Evolutionary conservation across 2,888 invertebrate species (phyloP), one percentile per base, ranked within the genome.

Genomic region (Notocelia uddmanniana): DNA sequence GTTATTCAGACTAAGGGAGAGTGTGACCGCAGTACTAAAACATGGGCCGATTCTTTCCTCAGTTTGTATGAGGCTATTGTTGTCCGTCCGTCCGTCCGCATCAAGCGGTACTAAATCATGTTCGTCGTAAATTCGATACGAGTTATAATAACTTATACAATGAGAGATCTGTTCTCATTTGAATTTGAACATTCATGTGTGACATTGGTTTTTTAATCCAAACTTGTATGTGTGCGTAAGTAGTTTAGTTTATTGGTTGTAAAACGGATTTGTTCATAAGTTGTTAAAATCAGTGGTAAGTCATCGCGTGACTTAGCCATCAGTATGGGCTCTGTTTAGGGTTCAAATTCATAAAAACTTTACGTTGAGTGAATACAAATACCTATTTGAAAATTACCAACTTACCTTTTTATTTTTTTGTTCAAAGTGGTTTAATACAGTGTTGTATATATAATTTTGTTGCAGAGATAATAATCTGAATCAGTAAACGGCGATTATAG

Each of bases 81-180:
- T 86, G 88, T 86, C 84, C 86, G 88, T 83, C 83, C 86, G 91
- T 91, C 91, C 89, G 88, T 90, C 90, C 89, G 89, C 91, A 91
- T 93, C 92, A 89, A 89, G 90, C 85, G 90, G 79, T 81, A 88
- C 84, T 93, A 93, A 93, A 93, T 93, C 93, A 93, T 92, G 91
- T 89, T 87, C 85, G 89, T 89, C 91, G 88, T 93, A 93, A 92
- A 92, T 93, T 90, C 91, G 88, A 89, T 89, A 83, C 89, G 87
- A 88, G 85, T 86, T 88, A 64, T 64, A 64, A 64, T 64, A 64
- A 64, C 64, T 54, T 64, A 54, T 64, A 92, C 92, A 92, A 93
- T 89, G 91, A 89, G 84, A 83, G 85, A 89, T 89, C 87, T 90
- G 89, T 91, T 89, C 90, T 83, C 89, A 89, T 91, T 89, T 90